Percentiles rank a stretch among this genome's conserved stretches.
Evolutionary conservation across 2,113 vertebrate genomes (phyloP).

Genomic region (Syngnathus floridae): DNA sequence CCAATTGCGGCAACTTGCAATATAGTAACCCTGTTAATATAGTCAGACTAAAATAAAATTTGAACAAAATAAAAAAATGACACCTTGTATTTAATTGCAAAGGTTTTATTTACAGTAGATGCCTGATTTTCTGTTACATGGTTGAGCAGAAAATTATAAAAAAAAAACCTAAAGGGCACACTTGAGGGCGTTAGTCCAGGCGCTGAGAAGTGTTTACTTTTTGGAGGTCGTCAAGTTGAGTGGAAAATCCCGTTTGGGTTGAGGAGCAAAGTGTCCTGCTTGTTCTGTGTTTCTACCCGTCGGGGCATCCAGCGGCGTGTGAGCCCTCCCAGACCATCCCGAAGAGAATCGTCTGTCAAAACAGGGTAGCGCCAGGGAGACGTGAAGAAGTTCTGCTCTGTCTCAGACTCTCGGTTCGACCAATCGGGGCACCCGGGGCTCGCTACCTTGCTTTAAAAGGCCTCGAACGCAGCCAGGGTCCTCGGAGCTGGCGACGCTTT

Average conservation of each 20-base stretch:
- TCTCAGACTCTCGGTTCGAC: neutral
- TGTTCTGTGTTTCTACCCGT: neutral
- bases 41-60: too few relatives aligned
- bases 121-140: too few relatives aligned
- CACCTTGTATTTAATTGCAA: too few relatives aligned
- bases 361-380: neutral
- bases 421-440: neutral
- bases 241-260: neutral
- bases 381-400: constrained; percentile 2
- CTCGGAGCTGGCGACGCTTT: neutral
- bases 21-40: too few relatives aligned
- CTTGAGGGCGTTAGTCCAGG: neutral
- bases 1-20: too few relatives aligned
- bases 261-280: neutral
- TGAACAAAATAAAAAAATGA: too few relatives aligned
- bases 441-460: constrained; percentile 7
- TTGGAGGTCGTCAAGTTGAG: neutral
- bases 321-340: neutral
- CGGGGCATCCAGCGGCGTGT: neutral
- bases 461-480: neutral
- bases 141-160: too few relatives aligned
- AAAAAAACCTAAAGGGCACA: too few relatives aligned
- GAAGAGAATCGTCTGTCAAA: constrained; percentile 1
- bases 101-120: too few relatives aligned
- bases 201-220: neutral